These are phyloP conservation scores for Helicoverpa assulta DNA, from an alignment of 2,888 invertebrate species.

Conservation along the genomic window DNA sequence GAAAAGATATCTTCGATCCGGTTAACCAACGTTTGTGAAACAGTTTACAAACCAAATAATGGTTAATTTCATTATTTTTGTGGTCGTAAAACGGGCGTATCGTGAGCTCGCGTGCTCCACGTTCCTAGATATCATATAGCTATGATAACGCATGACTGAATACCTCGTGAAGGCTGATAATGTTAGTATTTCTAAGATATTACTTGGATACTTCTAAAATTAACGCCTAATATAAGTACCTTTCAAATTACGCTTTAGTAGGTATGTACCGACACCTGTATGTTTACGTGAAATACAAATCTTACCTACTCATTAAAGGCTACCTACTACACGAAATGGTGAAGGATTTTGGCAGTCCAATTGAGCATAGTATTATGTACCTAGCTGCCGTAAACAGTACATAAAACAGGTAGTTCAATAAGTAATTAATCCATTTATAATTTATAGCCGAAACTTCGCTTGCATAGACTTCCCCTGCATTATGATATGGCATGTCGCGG, in stretches of 20 bases:
- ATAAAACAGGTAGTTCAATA: not conserved
- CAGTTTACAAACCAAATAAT: constrained; percentile 71
- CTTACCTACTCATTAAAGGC: no score
- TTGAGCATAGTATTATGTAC: no score
- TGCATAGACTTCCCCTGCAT: constrained; percentile 69
- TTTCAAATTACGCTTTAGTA: no score
- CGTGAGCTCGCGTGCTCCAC: constrained; percentile 76
- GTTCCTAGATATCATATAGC: constrained; percentile 41
- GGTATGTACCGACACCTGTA: no score
- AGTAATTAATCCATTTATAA: constrained; percentile 15
- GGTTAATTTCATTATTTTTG: constrained; percentile 85
- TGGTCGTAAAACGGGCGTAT: constrained; percentile 75
- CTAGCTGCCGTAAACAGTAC: no score
- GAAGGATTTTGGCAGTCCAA: not conserved
- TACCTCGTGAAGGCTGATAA: constrained; percentile 23
- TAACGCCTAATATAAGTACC: no score
- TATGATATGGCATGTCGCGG: constrained; percentile 73
- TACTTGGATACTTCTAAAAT: no score
- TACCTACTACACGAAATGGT: no score
- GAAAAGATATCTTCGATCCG: constrained; percentile 51
- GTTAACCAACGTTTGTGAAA: constrained; percentile 63
- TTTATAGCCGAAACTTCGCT: constrained; percentile 5
- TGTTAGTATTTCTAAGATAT: constrained; percentile 18
- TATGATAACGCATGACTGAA: constrained; percentile 37
- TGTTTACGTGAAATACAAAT: no score